These are phyloP conservation scores for Nannobrachium achirus DNA, from an alignment of 2,113 vertebrate genomes.

Conservation along the genomic window DNA sequence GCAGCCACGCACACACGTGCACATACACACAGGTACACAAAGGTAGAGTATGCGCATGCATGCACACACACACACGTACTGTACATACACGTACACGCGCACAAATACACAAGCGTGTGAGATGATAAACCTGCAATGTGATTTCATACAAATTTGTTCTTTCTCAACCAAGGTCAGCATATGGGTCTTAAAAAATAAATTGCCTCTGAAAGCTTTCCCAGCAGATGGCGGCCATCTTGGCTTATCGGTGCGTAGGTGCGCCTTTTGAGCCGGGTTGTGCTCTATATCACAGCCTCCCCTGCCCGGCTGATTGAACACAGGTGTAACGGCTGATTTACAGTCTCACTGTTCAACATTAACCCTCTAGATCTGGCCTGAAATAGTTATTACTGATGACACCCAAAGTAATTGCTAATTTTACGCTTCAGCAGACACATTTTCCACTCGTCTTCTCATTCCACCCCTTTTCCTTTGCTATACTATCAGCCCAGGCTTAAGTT, in stretches of 20 bases:
- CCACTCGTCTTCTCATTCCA: slow-evolving; percentile 71
- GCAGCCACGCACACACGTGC: no score
- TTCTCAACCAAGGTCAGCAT: slow-evolving; percentile 76
- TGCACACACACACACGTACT: neutral
- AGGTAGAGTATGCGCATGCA: neutral
- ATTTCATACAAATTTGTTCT: slow-evolving; percentile 71
- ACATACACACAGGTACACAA: neutral
- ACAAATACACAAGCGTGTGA: slow-evolving; percentile 9
- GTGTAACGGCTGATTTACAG: slow-evolving; percentile 92
- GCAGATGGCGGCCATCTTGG: slow-evolving; percentile 87
- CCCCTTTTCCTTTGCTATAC: slow-evolving; percentile 65
- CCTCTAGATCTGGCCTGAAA: slow-evolving; percentile 93
- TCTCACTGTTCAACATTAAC: slow-evolving; percentile 89
- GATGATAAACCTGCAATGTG: slow-evolving; percentile 43
- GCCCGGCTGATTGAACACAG: slow-evolving; percentile 87
- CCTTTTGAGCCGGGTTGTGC: slow-evolving; percentile 78
- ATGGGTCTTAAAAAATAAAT: slow-evolving; percentile 84
- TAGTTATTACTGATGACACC: slow-evolving; percentile 97
- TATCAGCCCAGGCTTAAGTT: slow-evolving; percentile 83
- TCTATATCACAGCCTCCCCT: slow-evolving; percentile 77
- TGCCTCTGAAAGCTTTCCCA: slow-evolving; percentile 82
- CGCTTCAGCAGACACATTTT: slow-evolving; percentile 92
- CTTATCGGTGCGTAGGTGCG: slow-evolving; percentile 81
- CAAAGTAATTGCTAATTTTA: slow-evolving; percentile 99
- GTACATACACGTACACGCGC: slow-evolving; percentile 11